A percentile compares a stretch with the other conserved stretches of the same genome.
phyloP scores from a whole-genome alignment of 2,797 vertebrate genomes.

The Paramormyrops hopkinsi region DNA sequence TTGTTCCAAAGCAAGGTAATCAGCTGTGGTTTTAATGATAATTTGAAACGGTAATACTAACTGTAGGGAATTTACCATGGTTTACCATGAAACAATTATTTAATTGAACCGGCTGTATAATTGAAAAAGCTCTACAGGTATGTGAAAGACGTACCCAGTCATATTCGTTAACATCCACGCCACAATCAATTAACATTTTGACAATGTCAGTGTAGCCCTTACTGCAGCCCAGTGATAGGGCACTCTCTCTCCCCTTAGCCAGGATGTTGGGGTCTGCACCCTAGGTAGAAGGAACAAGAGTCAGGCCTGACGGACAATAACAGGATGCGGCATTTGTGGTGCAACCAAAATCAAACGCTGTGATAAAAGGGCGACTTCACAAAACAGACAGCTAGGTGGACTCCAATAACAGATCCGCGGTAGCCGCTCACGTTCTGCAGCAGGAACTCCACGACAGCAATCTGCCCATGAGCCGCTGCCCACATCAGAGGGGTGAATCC shows the following conservation, averaged over 20 bases:
- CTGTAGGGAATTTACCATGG: background rate
- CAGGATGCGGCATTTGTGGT: background rate
- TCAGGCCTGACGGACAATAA: background rate
- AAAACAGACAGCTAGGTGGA: background rate
- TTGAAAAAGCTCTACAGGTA: background rate
- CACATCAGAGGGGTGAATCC: conserved; percentile 98
- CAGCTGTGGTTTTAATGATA: background rate
- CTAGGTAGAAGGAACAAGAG: conserved; percentile 47
- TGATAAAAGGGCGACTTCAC: background rate
- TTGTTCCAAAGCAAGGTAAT: background rate
- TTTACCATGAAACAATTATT: background rate
- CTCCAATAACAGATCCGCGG: background rate
- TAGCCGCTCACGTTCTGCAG: conserved; percentile 80
- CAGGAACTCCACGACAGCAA: conserved; percentile 95
- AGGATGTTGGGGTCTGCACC: conserved; percentile 89
- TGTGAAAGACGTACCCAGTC: conserved; percentile 75
- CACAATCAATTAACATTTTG: conserved; percentile 94
- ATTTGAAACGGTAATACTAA: background rate
- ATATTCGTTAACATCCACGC: conserved; percentile 94
- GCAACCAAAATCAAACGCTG: background rate
- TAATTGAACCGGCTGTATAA: background rate
- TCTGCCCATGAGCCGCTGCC: conserved; percentile 97
- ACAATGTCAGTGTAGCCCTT: conserved; percentile 97
- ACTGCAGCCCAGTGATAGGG: conserved; percentile 88
- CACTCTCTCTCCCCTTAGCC: conserved; percentile 92